Conservation (phyloP, 1,140 invertebrate species). For the Calycopis cecrops region DNA sequence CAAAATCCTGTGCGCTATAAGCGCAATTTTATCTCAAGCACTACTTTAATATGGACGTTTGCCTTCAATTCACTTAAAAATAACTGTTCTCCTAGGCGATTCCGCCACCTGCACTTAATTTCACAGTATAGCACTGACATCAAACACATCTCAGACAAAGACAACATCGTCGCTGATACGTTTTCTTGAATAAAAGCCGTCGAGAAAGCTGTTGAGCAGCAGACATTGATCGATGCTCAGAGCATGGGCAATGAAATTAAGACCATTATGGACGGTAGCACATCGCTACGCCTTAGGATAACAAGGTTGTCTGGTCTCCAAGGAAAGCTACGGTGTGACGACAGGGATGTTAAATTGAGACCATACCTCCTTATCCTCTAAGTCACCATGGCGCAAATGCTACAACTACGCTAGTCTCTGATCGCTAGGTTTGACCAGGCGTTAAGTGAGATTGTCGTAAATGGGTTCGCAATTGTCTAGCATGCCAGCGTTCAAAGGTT, state of each 20-base stretch:
- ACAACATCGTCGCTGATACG: neutral
- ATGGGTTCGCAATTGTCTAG: conserved; percentile 17
- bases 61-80: too few relatives aligned
- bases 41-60: too few relatives aligned
- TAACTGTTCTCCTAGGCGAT: too few relatives aligned
- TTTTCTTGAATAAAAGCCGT: neutral
- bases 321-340: conserved; percentile 16
- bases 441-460: conserved; percentile 19
- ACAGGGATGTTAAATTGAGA: conserved; percentile 10
- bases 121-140: too few relatives aligned
- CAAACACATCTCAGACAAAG: neutral
- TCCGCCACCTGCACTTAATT: too few relatives aligned
- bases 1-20: too few relatives aligned
- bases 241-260: neutral
- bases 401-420: conserved; percentile 15
- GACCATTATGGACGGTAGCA: neutral
- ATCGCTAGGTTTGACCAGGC: conserved; percentile 22
- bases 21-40: too few relatives aligned
- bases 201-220: neutral
- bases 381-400: conserved; percentile 21
- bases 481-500: conserved; percentile 22
- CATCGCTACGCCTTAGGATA: neutral
- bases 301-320: conserved; percentile 8
- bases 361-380: conserved; percentile 16
- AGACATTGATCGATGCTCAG: too few relatives aligned